Evolutionary conservation across 1,140 invertebrate genomes (phyloP).

Genomic region (Coenobita brevimanus): DNA sequence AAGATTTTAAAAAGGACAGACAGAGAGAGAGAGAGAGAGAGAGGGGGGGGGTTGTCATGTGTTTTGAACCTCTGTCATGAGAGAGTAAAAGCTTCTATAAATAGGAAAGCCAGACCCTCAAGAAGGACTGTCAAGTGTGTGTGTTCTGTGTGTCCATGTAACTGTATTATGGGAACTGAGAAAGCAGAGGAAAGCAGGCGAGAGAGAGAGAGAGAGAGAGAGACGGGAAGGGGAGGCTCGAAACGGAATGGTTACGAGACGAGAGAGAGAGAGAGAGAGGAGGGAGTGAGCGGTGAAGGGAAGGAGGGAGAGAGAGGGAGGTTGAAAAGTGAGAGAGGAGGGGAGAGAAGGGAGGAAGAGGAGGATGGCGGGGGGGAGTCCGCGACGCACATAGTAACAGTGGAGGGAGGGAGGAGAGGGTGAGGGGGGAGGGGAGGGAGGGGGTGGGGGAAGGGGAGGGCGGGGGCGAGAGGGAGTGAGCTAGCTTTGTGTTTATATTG

Average conservation of each 20-base stretch:
- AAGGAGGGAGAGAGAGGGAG: not conserved
- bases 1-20: not conserved
- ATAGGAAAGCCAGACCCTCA: not conserved
- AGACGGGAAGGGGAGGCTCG: not conserved
- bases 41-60: too few relatives aligned
- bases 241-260: not conserved
- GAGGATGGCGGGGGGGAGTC: not conserved
- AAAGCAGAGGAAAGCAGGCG: not conserved
- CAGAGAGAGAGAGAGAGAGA: not conserved
- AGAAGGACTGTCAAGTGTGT: not conserved
- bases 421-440: not conserved
- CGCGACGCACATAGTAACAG: conserved; percentile 54
- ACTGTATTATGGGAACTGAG: not conserved
- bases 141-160: not conserved
- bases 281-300: not conserved
- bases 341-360: not conserved
- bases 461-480: not conserved
- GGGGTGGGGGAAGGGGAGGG: not conserved
- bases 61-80: too few relatives aligned
- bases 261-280: conserved; percentile 17
- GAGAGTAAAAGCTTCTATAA: too few relatives aligned
- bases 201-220: not conserved
- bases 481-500: conserved; percentile 48
- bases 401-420: not conserved
- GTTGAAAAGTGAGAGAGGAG: not conserved